phyloP scores from a whole-genome alignment of 2,113 vertebrate species.

The Phalacrocorax aristotelis region DNA sequence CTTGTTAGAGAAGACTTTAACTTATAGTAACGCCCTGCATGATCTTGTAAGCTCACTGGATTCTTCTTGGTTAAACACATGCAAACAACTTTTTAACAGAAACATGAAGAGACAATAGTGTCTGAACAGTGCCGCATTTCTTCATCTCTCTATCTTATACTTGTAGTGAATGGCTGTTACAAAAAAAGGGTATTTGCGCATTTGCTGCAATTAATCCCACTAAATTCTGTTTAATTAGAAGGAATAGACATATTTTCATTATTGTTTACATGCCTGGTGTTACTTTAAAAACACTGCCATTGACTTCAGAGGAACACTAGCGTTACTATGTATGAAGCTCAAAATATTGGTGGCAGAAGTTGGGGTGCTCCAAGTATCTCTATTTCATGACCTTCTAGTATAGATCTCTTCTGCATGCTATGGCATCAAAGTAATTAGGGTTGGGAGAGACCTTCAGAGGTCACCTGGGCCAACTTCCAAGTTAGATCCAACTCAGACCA shows the following conservation, averaged over 20 bases:
- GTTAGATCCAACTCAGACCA: neutral
- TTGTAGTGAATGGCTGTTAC: neutral
- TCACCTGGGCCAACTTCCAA: neutral
- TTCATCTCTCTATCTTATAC: neutral
- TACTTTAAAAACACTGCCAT: neutral
- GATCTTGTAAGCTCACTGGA: neutral
- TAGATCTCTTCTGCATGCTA: neutral
- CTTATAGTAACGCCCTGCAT: neutral
- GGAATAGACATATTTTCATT: neutral
- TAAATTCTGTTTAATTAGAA: neutral
- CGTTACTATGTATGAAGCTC: neutral
- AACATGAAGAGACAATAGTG: neutral
- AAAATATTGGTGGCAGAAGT: neutral
- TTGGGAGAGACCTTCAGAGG: neutral
- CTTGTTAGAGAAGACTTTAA: neutral
- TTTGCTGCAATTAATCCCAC: neutral
- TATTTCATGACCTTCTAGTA: neutral
- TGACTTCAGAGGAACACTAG: neutral
- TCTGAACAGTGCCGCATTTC: neutral
- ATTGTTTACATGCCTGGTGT: neutral
- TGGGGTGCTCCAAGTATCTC: neutral
- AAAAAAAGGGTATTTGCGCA: neutral
- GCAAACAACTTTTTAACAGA: neutral
- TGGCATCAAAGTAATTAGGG: neutral
- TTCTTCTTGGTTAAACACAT: neutral